A percentile compares a stretch with the other conserved stretches of the same genome.
phyloP scores from a whole-genome alignment of 2,113 vertebrate genomes.

The Eretmochelys imbricata region DNA sequence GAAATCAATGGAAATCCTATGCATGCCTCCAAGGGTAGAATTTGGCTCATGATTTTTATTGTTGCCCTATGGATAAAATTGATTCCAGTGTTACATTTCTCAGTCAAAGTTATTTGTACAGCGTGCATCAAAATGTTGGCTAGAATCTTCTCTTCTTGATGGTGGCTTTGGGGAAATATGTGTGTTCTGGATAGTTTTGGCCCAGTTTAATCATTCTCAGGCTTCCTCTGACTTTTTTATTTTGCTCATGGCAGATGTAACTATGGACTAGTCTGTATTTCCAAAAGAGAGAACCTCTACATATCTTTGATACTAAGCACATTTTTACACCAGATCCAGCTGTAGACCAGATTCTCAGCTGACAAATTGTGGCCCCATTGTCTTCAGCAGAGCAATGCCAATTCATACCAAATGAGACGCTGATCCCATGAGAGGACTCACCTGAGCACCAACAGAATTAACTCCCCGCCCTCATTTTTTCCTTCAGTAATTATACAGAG shows the following conservation, averaged over 20 bases:
- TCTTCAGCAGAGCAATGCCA: not conserved
- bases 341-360: not conserved
- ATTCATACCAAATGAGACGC: not conserved
- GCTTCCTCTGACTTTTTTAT: constrained; percentile 35
- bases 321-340: constrained; percentile 38
- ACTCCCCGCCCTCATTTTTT: not conserved
- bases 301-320: constrained; percentile 41
- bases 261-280: constrained; percentile 61
- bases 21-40: constrained; percentile 23
- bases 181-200: constrained; percentile 58
- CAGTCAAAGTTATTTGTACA: constrained; percentile 49
- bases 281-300: constrained; percentile 54
- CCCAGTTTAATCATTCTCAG: constrained; percentile 65
- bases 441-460: not conserved
- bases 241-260: constrained; percentile 64
- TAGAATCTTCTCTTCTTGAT: constrained; percentile 46
- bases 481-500: not conserved
- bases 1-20: constrained; percentile 22
- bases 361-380: not conserved
- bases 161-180: constrained; percentile 60
- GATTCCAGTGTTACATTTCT: constrained; percentile 46
- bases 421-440: not conserved
- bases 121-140: constrained; percentile 70
- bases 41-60: constrained; percentile 59
- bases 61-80: constrained; percentile 61